Evolutionary conservation across 2,113 vertebrate genomes (phyloP).

Genomic region (Telmatochromis sp.): DNA sequence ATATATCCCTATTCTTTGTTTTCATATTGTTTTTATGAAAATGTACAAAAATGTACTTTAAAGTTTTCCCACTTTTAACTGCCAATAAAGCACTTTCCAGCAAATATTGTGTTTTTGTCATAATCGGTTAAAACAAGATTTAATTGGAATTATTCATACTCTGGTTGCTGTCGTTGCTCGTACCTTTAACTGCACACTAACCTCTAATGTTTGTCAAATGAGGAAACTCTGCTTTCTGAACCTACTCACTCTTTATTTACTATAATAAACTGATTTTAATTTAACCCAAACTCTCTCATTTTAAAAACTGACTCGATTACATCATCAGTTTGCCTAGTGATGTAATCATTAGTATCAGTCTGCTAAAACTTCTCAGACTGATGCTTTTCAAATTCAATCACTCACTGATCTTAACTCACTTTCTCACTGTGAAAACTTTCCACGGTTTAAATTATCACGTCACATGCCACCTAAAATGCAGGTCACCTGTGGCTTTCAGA

Average conservation of each 20-base stretch:
- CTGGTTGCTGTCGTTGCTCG: neutral
- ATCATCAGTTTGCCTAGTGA: neutral
- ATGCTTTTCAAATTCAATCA: neutral
- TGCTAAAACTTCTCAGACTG: neutral
- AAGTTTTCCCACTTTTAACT: neutral
- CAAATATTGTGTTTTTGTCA: neutral
- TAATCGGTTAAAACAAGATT: no score
- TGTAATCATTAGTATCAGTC: neutral
- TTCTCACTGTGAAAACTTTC: neutral
- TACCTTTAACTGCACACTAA: neutral
- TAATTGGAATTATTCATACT: neutral
- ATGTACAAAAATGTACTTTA: neutral
- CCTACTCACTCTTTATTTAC: neutral
- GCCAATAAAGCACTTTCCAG: neutral
- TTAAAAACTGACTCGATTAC: neutral
- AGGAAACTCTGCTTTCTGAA: neutral
- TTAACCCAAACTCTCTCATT: neutral
- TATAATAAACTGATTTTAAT: neutral
- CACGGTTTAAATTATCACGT: neutral
- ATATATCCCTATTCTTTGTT: neutral
- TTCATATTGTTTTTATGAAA: neutral
- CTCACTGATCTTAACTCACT: neutral
- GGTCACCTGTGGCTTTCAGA: neutral
- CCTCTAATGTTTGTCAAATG: neutral
- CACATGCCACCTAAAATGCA: neutral